Base-by-base conservation (phyloP, 2,888 invertebrate species). In the Anaspis maculata region DNA sequence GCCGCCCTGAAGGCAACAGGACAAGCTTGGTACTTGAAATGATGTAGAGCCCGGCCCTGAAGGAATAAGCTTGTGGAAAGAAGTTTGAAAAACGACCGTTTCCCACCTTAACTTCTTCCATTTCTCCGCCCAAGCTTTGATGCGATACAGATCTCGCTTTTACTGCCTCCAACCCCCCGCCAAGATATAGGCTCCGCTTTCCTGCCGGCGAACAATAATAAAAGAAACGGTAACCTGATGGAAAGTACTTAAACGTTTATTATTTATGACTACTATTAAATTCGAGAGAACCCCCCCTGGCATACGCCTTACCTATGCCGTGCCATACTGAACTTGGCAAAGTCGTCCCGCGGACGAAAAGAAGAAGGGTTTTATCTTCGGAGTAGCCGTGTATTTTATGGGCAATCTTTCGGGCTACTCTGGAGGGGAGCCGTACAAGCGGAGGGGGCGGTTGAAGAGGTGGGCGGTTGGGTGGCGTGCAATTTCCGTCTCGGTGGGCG, bases 381-480 rank as follows among this genome's bases (percentile, higher is more conserved):
- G 19, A 9, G 19, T 19, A 36, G 36, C 27, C 27, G 28, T 39
- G 44, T 52, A 49, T 46, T 52, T 52, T 52, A 51, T 52, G 41
- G 51, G 37, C 52, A 46, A 49, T 51, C 50, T 49, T 47, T 50
- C 9, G n/a, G n/a, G n/a, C n/a, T n/a, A n/a, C n/a, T n/a, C n/a
- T n/a, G n/a, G n/a, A n/a, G n/a, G n/a, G n/a, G n/a, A n/a, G n/a
- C n/a, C n/a, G n/a, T n/a, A n/a, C n/a, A n/a, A n/a, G n/a, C n/a
- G n/a, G n/a, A n/a, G n/a, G n/a, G n/a, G n/a, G n/a, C n/a, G n/a
- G n/a, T n/a, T n/a, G n/a, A n/a, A n/a, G n/a, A n/a, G n/a, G n/a
- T n/a, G n/a, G n/a, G n/a, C n/a, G n/a, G n/a, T n/a, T n/a, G n/a
- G n/a, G n/a, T 49, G 46, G 46, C 48, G 41, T 47, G 51, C 49